These are phyloP conservation scores for Oryzias curvinotus DNA, from an alignment of 2,113 vertebrate genomes.

Conservation along the genomic window DNA sequence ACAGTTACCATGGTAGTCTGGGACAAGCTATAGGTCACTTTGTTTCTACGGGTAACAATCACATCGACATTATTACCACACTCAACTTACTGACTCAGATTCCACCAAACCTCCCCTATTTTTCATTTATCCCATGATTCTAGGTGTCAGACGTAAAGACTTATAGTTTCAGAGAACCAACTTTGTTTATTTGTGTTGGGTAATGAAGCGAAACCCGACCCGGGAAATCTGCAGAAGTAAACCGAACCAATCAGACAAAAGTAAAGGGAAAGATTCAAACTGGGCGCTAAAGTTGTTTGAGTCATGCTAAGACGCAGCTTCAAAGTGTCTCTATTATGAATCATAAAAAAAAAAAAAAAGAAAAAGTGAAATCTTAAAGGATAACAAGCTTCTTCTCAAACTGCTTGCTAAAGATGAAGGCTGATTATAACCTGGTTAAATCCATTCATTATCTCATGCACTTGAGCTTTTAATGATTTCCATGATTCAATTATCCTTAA, in stretches of 20 bases:
- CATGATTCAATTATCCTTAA: conserved; percentile 72
- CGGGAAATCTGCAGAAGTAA: conserved; percentile 48
- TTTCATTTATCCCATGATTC: conserved; percentile 8
- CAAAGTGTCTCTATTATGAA: conserved; percentile 7
- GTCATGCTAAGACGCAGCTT: conserved; percentile 28
- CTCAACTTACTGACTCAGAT: conserved; percentile 11
- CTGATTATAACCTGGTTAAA: conserved; percentile 70
- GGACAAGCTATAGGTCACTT: conserved; percentile 58
- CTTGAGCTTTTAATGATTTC: conserved; percentile 76
- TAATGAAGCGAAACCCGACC: conserved; percentile 70
- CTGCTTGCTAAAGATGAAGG: conserved; percentile 28
- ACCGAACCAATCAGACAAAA: conserved; percentile 34
- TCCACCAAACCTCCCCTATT: not conserved
- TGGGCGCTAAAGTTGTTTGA: not conserved
- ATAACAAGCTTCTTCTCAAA: conserved; percentile 40
- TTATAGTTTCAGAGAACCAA: conserved; percentile 53
- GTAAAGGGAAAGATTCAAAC: conserved; percentile 42
- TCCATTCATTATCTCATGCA: conserved; percentile 64
- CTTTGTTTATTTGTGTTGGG: conserved; percentile 61
- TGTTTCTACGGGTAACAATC: conserved; percentile 62
- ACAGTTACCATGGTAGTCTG: conserved; percentile 64
- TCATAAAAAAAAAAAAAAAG: conserved; percentile 14
- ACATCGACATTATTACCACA: conserved; percentile 9
- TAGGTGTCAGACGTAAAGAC: conserved; percentile 45
- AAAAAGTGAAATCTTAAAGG: conserved; percentile 20